Conservation (phyloP, 2,113 vertebrate species). For the Eulacestoma nigropectus region DNA sequence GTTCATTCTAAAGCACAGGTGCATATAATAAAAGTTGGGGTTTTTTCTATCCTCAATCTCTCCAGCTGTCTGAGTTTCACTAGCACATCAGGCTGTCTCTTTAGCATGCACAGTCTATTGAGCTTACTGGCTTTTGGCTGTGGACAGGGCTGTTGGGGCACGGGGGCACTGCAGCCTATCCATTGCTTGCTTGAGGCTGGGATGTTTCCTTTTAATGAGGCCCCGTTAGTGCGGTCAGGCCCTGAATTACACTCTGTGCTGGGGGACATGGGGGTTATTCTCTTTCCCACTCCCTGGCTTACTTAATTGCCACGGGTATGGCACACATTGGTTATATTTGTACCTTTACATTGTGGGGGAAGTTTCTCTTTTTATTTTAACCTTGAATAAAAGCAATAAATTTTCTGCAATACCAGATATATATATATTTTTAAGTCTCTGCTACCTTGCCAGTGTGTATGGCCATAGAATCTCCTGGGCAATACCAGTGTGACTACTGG, state of each 20-base stretch:
- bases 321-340: not conserved
- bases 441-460: not conserved
- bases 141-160: not conserved
- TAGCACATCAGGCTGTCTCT: rapidly evolving
- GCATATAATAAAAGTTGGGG: not conserved
- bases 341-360: not conserved
- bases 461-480: not conserved
- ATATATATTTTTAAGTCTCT: not conserved
- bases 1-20: not conserved
- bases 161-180: not conserved
- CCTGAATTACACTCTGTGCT: not conserved
- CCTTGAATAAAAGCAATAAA: not conserved
- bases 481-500: not conserved
- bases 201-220: not conserved
- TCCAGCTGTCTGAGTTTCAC: not conserved
- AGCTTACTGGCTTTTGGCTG: not conserved
- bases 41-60: not conserved
- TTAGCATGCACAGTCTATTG: not conserved
- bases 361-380: not conserved
- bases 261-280: not conserved
- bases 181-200: not conserved
- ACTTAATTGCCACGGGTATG: not conserved
- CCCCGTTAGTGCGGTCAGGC: not conserved
- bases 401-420: not conserved
- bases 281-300: not conserved